Evolutionary conservation across 2,797 vertebrate genomes (phyloP), one percentile per base, ranked within the genome.

Genomic region (Acipenser ruthenus): DNA sequence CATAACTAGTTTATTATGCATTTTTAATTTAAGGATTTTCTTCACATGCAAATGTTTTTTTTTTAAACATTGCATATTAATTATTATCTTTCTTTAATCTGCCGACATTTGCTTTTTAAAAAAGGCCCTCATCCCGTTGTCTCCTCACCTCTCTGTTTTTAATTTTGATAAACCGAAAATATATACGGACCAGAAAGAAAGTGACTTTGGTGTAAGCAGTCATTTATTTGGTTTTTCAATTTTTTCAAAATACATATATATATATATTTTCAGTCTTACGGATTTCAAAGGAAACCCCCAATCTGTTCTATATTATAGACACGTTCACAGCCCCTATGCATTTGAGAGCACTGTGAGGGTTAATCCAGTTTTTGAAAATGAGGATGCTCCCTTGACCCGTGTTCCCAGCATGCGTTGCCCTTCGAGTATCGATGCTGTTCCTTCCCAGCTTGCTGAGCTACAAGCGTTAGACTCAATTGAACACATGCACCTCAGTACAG

Each of bases 151-250:
- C 58, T 55, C 47, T 67, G 67, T n/a, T 71, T 78, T 83, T 92
- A 73, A 78, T 89, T 73, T 87, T 87, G 75, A 86, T 91, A 71
- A 87, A 90, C 83, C 92, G 90, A 88, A 93, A 88, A 87, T 89
- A 84, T 69, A 79, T 88, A 67, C 80, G 78, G 77, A 85, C 79
- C 79, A 85, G 75, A 81, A 86, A 88, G 76, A 82, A 78, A 8
- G 75, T 89, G 49, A 83, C 85, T 1, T 75, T 92, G 77, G 87
- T 90, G 91, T 93, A 90, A 93, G 93, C 51, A 69, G 37, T 49
- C 67, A 62, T 68, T 58, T 6, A 55, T 67, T 65, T 73, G 51
- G 13, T 60, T 3, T 49, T 68, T 65, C 50, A 68, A 10, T 65
- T 64, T 71, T 70, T 18, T 18, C 18, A 18, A 18, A 18, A 66